phyloP scores from a whole-genome alignment of 1,140 invertebrate species.

The Neodiprion fabricii region DNA sequence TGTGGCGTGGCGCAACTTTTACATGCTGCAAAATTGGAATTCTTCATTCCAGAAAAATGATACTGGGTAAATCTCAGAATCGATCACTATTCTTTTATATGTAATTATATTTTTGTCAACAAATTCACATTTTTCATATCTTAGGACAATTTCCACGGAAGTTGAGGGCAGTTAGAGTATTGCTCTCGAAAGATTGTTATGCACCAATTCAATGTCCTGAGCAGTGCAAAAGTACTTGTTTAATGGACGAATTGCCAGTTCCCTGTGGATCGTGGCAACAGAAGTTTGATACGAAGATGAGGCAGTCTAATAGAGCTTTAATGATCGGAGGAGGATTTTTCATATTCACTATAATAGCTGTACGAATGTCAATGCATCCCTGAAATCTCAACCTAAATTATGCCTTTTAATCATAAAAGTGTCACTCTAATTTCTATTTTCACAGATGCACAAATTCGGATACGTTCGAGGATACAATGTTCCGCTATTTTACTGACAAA shows the following conservation, averaged over 20 bases:
- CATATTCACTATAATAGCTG: not conserved
- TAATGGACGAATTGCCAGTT: conserved; percentile 25
- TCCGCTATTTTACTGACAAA: not conserved
- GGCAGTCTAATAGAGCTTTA: conserved; percentile 18
- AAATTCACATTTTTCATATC: not conserved
- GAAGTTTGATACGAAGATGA: conserved; percentile 27
- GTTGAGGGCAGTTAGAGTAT: conserved; percentile 6
- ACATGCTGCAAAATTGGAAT: not conserved
- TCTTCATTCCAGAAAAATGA: not conserved
- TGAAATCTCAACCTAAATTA: not conserved
- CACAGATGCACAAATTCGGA: not conserved
- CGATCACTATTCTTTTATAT: not conserved
- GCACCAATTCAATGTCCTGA: not conserved
- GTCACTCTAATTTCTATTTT: not conserved
- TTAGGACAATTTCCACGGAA: conserved; percentile 11
- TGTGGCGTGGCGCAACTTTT: not conserved
- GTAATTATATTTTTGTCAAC: not conserved
- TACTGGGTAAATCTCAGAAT: not conserved
- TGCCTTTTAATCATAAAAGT: not conserved
- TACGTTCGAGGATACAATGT: conserved; percentile 7
- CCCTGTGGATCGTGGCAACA: conserved; percentile 36
- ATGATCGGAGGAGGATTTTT: conserved; percentile 11
- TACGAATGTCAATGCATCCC: not conserved
- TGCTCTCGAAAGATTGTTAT: conserved; percentile 9
- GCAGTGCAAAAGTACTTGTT: no score